Percentiles rank a stretch among this genome's conserved stretches.
phyloP scores from a whole-genome alignment of 2,888 invertebrate genomes.

The Campoletis raptor region DNA sequence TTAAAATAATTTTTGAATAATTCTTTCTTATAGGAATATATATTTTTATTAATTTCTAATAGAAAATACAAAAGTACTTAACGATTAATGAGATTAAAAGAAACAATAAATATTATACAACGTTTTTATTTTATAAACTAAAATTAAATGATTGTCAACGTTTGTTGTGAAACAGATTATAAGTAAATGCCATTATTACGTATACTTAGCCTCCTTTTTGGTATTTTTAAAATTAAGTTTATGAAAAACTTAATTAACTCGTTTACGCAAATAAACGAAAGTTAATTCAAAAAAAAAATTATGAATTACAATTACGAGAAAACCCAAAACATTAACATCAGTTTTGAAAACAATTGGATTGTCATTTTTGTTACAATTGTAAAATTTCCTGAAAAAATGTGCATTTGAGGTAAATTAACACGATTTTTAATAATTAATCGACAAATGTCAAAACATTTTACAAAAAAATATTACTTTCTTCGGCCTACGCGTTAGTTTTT shows the following conservation, averaged over 20 bases:
- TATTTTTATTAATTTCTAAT: slow-evolving; percentile 27
- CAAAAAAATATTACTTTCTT: neutral
- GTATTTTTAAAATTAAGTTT: neutral
- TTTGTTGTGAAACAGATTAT: neutral
- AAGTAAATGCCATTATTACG: slow-evolving; percentile 1
- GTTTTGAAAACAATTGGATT: neutral
- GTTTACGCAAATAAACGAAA: neutral
- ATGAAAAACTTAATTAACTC: neutral
- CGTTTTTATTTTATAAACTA: slow-evolving; percentile 1
- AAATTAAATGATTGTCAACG: slow-evolving; percentile 31
- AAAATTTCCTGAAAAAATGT: neutral
- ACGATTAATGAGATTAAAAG: slow-evolving; percentile 34
- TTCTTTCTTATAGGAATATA: neutral
- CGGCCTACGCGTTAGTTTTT: neutral
- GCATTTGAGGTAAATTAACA: neutral
- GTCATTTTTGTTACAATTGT: neutral
- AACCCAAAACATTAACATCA: neutral
- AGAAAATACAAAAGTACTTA: slow-evolving; percentile 45
- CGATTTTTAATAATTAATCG: neutral
- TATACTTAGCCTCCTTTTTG: slow-evolving; percentile 29
- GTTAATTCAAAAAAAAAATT: neutral
- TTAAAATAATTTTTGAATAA: neutral
- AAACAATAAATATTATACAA: slow-evolving; percentile 47
- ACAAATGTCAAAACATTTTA: neutral
- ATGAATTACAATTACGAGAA: neutral